A percentile compares a stretch with the other conserved stretches of the same genome.
Conservation (phyloP, 2,888 invertebrate genomes). For the Rhagophthalmus giganteus region DNA sequence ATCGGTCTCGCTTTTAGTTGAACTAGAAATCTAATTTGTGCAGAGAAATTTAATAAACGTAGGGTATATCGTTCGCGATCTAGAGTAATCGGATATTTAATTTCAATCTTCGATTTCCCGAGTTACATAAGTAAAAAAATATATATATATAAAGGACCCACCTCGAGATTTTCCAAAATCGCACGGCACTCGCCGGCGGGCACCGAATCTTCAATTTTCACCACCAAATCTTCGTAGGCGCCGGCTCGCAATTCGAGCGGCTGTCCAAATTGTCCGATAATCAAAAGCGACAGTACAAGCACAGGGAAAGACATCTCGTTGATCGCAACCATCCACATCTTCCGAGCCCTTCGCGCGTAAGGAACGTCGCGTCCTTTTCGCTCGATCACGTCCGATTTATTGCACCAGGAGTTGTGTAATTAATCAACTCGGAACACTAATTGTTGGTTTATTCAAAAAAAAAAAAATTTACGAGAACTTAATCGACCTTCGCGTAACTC, state of each 20-base stretch:
- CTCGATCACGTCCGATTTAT: too few species aligned
- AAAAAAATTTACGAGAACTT: not conserved
- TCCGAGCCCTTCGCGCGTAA: too few species aligned
- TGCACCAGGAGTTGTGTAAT: too few species aligned
- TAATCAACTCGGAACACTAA: too few species aligned
- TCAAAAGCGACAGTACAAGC: constrained; percentile 7
- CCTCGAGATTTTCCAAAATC: constrained; percentile 57
- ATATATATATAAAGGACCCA: constrained; percentile 39
- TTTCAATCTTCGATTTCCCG: not conserved
- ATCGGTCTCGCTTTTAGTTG: not conserved
- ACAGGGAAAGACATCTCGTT: constrained; percentile 3
- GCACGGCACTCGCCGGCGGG: constrained; percentile 54
- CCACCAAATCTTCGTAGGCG: constrained; percentile 57
- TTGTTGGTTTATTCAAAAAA: not conserved
- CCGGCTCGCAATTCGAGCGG: constrained; percentile 51
- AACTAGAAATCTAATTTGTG: not conserved
- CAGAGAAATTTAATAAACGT: too few species aligned
- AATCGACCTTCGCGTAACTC: not conserved
- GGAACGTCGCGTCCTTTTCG: too few species aligned
- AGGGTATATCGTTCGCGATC: too few species aligned
- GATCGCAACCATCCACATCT: too few species aligned
- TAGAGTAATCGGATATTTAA: too few species aligned
- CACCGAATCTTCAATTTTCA: constrained; percentile 55
- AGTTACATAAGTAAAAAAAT: not conserved
- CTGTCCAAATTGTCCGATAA: constrained; percentile 17